Evolutionary conservation across 2,113 vertebrate species (phyloP).

Genomic region (Gasterosteus nipponicus): DNA sequence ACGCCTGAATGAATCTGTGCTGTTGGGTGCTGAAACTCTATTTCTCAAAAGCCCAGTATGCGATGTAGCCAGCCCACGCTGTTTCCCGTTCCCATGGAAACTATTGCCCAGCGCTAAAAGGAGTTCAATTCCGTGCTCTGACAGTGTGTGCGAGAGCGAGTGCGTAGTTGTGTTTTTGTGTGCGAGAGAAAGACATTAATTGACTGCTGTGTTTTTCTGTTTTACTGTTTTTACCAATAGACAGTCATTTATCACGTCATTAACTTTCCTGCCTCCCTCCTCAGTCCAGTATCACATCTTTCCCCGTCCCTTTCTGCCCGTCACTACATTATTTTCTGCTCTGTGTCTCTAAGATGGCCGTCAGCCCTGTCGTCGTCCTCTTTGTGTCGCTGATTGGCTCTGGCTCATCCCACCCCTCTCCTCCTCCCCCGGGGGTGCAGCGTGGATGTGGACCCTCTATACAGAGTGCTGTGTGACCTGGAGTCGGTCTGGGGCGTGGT

Average conservation of each 20-base stretch:
- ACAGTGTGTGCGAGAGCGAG: background rate
- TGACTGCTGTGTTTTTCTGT: conserved; percentile 1
- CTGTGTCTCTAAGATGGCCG: conserved; percentile 75
- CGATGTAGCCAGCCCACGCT: conserved; percentile 76
- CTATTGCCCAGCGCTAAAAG: conserved; percentile 71
- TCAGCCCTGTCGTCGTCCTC: conserved; percentile 79
- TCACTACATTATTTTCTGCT: conserved; percentile 13
- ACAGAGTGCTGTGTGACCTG: conserved; percentile 93
- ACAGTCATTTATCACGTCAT: background rate
- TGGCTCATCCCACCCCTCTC: conserved; percentile 80
- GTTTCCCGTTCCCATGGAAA: conserved; percentile 78
- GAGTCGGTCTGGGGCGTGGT: conserved; percentile 96
- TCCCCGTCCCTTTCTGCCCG: conserved; percentile 9
- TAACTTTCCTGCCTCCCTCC: conserved; percentile 16
- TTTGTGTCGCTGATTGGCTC: conserved; percentile 84
- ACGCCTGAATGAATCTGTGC: conserved; percentile 31
- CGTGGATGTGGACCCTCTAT: conserved; percentile 87
- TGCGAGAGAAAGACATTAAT: conserved; percentile 27
- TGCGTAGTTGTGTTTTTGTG: conserved; percentile 14
- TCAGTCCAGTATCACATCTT: background rate
- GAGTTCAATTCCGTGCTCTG: conserved; percentile 54
- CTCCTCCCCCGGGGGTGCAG: conserved; percentile 88
- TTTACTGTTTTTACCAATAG: conserved; percentile 1
- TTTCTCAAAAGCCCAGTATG: conserved; percentile 72
- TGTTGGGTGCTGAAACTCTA: conserved; percentile 56